A percentile compares a stretch with the other conserved stretches of the same genome.
These are phyloP conservation scores for Microtus montanus DNA, from an alignment of 2,113 vertebrate species.

Conservation along the genomic window DNA sequence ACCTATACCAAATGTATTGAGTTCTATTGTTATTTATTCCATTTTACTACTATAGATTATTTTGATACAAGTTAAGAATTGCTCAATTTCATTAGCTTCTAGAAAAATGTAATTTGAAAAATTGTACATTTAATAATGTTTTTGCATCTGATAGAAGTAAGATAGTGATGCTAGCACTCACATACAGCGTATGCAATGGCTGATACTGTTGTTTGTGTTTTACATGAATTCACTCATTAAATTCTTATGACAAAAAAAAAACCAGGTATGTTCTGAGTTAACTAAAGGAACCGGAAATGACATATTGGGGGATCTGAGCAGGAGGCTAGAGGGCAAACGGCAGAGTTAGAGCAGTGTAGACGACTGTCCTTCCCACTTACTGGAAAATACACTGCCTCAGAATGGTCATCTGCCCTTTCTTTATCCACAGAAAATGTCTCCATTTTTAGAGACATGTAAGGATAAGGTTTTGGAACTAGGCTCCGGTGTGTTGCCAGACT, in stretches of 20 bases:
- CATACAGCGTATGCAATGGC: too few species aligned
- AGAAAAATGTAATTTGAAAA: not conserved
- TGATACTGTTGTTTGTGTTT: too few species aligned
- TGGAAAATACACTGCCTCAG: not conserved
- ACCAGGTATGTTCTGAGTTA: not conserved
- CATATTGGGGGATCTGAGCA: not conserved
- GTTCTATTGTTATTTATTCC: not conserved
- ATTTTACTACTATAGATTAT: too few species aligned
- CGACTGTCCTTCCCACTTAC: not conserved
- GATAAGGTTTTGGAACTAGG: not conserved
- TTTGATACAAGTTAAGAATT: not conserved
- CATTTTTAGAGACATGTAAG: constrained; percentile 39
- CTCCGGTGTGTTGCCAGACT: not conserved
- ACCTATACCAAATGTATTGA: not conserved
- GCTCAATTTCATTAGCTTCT: not conserved
- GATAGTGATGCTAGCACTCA: not conserved
- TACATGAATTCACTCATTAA: not conserved
- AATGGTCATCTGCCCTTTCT: not conserved
- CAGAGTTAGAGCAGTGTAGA: not conserved
- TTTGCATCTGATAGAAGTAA: not conserved
- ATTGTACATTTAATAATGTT: not conserved
- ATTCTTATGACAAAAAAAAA: not conserved
- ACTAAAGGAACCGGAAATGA: not conserved
- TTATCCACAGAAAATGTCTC: constrained; percentile 30
- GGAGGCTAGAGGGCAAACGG: constrained; percentile 1